Conservation (phyloP, 2,113 vertebrate genomes). For the Carettochelys insculpta region DNA sequence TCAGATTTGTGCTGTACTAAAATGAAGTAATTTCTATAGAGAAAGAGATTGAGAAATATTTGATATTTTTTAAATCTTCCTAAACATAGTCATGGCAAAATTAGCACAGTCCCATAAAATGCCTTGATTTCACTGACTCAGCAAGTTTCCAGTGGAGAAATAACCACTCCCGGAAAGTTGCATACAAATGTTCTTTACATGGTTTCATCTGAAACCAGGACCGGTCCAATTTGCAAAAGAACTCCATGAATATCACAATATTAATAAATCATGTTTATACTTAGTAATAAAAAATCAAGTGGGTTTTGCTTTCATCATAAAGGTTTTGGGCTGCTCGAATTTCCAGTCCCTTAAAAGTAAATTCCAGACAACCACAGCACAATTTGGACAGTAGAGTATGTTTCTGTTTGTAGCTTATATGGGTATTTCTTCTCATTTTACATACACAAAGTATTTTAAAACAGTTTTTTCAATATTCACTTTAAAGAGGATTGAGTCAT, state of each 20-base stretch:
- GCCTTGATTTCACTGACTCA: background rate
- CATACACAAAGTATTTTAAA: background rate
- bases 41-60: background rate
- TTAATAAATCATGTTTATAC: background rate
- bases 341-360: background rate
- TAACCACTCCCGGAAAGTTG: too few relatives aligned
- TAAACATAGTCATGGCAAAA: background rate
- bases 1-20: background rate
- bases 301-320: background rate
- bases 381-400: background rate
- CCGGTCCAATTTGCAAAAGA: background rate
- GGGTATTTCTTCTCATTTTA: background rate
- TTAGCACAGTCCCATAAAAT: background rate
- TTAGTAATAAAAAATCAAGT: background rate
- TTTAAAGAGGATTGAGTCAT: background rate
- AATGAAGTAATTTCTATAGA: background rate
- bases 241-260: background rate
- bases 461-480: background rate
- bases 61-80: background rate
- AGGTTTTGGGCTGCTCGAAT: background rate
- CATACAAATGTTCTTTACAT: too few relatives aligned
- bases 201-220: background rate
- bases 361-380: background rate
- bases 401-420: background rate
- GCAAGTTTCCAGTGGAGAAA: background rate